These are phyloP conservation scores for Axea sp. DNA, from an alignment of 2,888 invertebrate genomes.

Conservation along the genomic window DNA sequence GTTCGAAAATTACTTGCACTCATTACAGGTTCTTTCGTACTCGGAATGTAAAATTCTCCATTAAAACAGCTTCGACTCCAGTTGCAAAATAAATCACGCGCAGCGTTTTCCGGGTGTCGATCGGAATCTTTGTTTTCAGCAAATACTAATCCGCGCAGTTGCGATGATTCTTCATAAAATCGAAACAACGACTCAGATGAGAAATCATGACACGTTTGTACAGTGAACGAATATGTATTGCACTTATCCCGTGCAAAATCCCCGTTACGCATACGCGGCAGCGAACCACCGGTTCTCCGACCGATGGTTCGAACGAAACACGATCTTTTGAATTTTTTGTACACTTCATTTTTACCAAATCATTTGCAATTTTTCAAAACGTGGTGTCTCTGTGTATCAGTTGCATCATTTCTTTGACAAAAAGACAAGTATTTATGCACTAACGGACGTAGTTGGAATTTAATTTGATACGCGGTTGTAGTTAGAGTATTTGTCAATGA, in stretches of 20 bases:
- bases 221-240: conserved; percentile 18
- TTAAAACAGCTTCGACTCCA: not conserved
- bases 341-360: no score
- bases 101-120: conserved; percentile 11
- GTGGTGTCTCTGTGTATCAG: no score
- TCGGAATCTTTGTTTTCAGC: conserved; percentile 6
- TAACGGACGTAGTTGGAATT: no score
- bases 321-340: not conserved
- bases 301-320: conserved; percentile 16
- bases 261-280: conserved; percentile 16
- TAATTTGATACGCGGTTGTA: no score
- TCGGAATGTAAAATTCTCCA: no score
- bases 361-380: no score
- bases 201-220: conserved; percentile 32
- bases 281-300: conserved; percentile 14
- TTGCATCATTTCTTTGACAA: no score
- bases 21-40: no score
- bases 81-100: conserved; percentile 4
- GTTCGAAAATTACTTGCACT: no score
- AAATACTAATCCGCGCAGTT: conserved; percentile 6
- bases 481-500: no score
- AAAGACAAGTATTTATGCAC: no score
- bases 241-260: conserved; percentile 29
- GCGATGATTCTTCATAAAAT: conserved; percentile 21
- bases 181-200: conserved; percentile 31